Evolutionary conservation across 2,888 invertebrate genomes (phyloP), one percentile per base, ranked within the genome.

Genomic region (Xanthia icteritia): DNA sequence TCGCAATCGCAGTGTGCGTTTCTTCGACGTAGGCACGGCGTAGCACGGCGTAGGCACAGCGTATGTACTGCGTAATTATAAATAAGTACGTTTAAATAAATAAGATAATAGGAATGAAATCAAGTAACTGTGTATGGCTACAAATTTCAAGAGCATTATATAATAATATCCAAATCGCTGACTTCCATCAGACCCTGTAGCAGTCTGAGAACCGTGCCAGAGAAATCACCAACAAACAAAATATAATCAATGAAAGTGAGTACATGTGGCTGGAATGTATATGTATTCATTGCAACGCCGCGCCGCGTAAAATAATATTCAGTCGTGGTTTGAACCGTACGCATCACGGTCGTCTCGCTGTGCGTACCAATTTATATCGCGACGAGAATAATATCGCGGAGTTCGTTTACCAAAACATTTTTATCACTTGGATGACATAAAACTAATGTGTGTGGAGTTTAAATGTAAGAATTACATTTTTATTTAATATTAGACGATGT

Each of bases 301-400:
- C 39, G 39, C n/a, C 17, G 42, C 83, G 74, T 64, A 45, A n/a
- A 48, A 54, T 77, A 45, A 17, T 31, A 31, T n/a, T 70, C 75
- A 84, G 84, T 86, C 76, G 71, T 63, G 73, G 60, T 58, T 39
- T 23, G 51, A 54, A 71, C 27, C 71, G 70, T 48, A 56, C 56
- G 65, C 72, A 56, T 36, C 23, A 31, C 75, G 58, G 58, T 20
- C 31, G 78, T 66, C 20, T 67, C 51, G 86, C 60, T 48, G 66
- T 67, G 36, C 84, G 73, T 73, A 13, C 36, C 36, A 73, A 45
- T 75, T 71, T 56, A 63, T 13, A 82, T 64, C 86, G 84, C 81
- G 78, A 70, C 86, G 85, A 79, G 31, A 63, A 75, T 73, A 66
- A 86, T 75, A 85, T 84, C 85, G 85, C 84, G 84, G 58, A 81